phyloP scores from a whole-genome alignment of 2,888 invertebrate genomes.

The Kuschelorhynchus macadamiae region DNA sequence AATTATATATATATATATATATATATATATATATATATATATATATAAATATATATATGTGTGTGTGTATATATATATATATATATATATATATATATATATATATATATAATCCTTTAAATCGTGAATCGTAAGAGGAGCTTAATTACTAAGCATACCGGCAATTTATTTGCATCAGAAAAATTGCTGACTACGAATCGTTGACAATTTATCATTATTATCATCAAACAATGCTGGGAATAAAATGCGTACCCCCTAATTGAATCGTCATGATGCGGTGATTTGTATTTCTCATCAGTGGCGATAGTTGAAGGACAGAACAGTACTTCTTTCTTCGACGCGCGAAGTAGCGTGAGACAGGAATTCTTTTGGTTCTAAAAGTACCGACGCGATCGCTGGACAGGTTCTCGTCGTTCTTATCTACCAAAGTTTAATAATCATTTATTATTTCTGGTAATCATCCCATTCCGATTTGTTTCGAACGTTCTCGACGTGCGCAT shows the following conservation, averaged over 20 bases:
- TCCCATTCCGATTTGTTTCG: constrained; percentile 31
- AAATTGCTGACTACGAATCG: constrained; percentile 18
- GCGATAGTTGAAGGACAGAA: constrained; percentile 57
- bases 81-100: no score
- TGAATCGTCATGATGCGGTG: constrained; percentile 44
- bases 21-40: no score
- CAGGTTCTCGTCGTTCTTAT: constrained; percentile 41
- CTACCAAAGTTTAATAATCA: constrained; percentile 48
- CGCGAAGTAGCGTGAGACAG: constrained; percentile 64
- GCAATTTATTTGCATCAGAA: no score
- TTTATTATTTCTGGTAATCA: constrained; percentile 49
- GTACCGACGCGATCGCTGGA: constrained; percentile 34
- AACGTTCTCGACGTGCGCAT: constrained; percentile 41
- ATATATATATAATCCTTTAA: no score
- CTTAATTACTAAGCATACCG: no score
- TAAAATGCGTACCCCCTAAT: constrained; percentile 31
- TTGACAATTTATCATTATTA: constrained; percentile 14
- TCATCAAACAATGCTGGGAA: constrained; percentile 29
- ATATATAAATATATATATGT: no score
- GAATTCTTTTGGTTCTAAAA: constrained; percentile 58
- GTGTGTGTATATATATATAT: no score
- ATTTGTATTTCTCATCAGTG: constrained; percentile 48
- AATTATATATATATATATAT: no score
- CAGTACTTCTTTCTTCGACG: constrained; percentile 59
- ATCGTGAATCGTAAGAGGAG: no score